Conservation (phyloP, 2,797 vertebrate species). For the Sternotherus odoratus region DNA sequence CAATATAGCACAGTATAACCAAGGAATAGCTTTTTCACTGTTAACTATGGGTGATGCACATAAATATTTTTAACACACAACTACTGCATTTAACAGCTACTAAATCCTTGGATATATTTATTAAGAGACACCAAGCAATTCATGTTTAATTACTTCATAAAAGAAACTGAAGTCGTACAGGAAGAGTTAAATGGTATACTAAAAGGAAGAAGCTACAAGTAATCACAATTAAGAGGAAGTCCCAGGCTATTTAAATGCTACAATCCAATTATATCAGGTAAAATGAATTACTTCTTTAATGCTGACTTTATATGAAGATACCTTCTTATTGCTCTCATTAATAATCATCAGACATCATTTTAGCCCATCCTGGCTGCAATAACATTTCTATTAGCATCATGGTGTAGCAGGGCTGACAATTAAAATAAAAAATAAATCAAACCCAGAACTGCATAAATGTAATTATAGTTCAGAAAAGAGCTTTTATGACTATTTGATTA, state of each 20-base stretch:
- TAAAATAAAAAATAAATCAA: constrained; percentile 89
- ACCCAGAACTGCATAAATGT: constrained; percentile 80
- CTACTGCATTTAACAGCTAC: constrained; percentile 61
- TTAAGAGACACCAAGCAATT: constrained; percentile 74
- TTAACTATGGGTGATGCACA: constrained; percentile 14
- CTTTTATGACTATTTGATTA: constrained; percentile 88
- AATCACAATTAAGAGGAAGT: constrained; percentile 90
- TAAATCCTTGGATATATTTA: constrained; percentile 77
- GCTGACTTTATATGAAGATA: constrained; percentile 90
- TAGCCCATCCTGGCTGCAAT: constrained; percentile 88
- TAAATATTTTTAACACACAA: constrained; percentile 51
- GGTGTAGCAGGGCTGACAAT: constrained; percentile 82
- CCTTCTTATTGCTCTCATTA: constrained; percentile 96
- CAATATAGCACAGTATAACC: background rate
- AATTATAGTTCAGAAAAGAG: constrained; percentile 84
- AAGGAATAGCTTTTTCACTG: constrained; percentile 1
- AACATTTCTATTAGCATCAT: constrained; percentile 90
- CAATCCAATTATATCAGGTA: constrained; percentile 88
- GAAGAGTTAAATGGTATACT: constrained; percentile 83
- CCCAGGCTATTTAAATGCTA: constrained; percentile 83
- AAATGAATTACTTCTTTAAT: constrained; percentile 88
- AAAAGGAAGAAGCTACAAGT: constrained; percentile 82
- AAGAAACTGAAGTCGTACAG: constrained; percentile 76
- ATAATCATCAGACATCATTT: constrained; percentile 94
- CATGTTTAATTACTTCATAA: constrained; percentile 83